These are phyloP conservation scores for Rhombomys opimus DNA, from an alignment of 2,113 vertebrate genomes.

Conservation along the genomic window DNA sequence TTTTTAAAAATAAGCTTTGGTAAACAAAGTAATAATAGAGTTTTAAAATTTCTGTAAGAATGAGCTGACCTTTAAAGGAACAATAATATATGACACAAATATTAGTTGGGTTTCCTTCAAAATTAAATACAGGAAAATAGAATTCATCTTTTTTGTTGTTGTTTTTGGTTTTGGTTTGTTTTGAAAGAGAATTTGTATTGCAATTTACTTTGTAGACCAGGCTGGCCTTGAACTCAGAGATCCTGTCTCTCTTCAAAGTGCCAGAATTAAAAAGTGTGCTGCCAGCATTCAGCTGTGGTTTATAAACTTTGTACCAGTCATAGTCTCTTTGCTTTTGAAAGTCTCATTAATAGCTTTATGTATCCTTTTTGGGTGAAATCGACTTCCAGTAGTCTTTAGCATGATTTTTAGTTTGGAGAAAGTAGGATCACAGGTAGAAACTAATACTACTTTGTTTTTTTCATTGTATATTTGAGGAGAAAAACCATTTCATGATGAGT, in stretches of 20 bases:
- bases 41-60: not conserved
- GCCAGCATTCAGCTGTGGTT: not conserved
- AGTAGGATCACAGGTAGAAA: not conserved
- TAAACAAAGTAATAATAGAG: not conserved
- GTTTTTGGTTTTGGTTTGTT: too few relatives aligned
- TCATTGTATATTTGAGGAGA: not conserved
- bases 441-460: not conserved
- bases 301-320: not conserved
- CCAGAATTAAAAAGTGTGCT: too few relatives aligned
- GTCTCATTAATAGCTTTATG: not conserved
- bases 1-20: not conserved
- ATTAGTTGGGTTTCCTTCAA: not conserved
- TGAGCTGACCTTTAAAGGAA: not conserved
- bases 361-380: not conserved
- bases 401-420: not conserved
- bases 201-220: too few relatives aligned
- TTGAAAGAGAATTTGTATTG: too few relatives aligned
- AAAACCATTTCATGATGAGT: slow-evolving; percentile 33
- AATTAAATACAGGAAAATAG: not conserved
- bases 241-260: too few relatives aligned
- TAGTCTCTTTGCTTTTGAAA: not conserved
- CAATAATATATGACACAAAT: too few relatives aligned
- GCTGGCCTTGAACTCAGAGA: too few relatives aligned
- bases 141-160: not conserved
- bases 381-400: accelerated